Base-by-base conservation (phyloP, 2,797 vertebrate genomes). In the Toxotes lorentzi region DNA sequence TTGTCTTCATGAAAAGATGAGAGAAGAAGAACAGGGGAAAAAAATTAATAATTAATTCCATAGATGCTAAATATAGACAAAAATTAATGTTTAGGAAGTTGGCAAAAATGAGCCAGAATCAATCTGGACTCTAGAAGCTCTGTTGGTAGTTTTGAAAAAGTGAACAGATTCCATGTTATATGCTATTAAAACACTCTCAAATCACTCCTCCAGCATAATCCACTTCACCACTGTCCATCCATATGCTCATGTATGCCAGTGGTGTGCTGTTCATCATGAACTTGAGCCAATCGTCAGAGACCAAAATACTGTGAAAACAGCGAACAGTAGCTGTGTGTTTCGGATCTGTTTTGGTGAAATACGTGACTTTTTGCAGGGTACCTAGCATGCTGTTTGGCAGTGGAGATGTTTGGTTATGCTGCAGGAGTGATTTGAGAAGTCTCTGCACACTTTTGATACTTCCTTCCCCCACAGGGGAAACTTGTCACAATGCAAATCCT, bases 401-500 rank as follows among this genome's bases (percentile, higher is more conserved):
- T 27, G 27, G 40, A 35, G n/a, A 32, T 56, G 23, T 45, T 23
- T 34, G 13, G 54, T 53, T 53, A n/a, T 34, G 40, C 64, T 27
- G 54, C 35, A 12, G 30, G 9, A 1, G n/a, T 38, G 16, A 47
- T 73, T 70, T 27, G 16, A 61, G 8, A 73, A 35, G 41, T 73
- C 34, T 59, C 53, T 43, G 17, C 7, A 21, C 23, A 34, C 3
- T 66, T 60, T 30, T 17, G 9, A 34, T 50, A 7, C 7, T 8
- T 73, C 11, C 19, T 34, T 45, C 30, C 13, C 40, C 38, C 5
- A 47, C 69, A 41, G 63, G n/a, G 2, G 19, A 70, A 70, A 48
- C 12, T 13, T 40, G 21, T 60, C 61, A 45, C 56, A 77, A 17
- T 79, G 64, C 53, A 53, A 81, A 81, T 70, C 60, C 19, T 16